A percentile compares a stretch with the other conserved stretches of the same genome.
These are phyloP conservation scores for Arenaria interpres DNA, from an alignment of 2,113 vertebrate genomes.

Conservation along the genomic window DNA sequence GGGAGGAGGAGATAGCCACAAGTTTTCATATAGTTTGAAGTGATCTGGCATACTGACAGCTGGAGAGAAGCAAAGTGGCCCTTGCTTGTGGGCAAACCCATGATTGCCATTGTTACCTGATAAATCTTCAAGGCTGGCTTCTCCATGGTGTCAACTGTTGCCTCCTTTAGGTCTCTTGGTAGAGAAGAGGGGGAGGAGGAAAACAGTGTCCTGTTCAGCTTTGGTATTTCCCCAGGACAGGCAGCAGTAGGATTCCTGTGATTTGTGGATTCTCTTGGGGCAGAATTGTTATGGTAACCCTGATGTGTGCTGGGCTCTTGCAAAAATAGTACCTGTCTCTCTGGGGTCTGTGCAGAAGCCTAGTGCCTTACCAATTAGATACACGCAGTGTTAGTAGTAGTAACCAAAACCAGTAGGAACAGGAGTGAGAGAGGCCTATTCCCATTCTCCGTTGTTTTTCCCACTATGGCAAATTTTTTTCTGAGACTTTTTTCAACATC, in stretches of 20 bases:
- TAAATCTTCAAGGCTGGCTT: background rate
- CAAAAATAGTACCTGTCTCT: background rate
- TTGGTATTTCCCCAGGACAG: background rate
- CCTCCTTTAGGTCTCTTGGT: background rate
- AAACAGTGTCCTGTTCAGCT: background rate
- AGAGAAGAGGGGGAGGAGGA: background rate
- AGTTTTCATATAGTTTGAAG: background rate
- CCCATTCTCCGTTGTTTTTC: background rate
- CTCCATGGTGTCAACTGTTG: background rate
- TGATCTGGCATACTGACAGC: background rate
- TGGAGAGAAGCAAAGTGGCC: background rate
- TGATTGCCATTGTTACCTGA: background rate
- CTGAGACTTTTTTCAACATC: background rate
- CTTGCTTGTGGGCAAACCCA: background rate
- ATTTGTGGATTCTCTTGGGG: background rate
- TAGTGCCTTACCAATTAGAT: background rate
- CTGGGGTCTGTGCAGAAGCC: background rate
- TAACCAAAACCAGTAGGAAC: background rate
- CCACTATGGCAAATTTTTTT: background rate
- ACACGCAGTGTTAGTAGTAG: background rate
- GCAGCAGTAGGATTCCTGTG: background rate
- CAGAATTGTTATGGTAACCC: background rate
- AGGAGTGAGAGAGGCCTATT: background rate
- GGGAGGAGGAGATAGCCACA: background rate
- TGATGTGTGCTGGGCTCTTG: background rate